Percentiles rank a stretch among this genome's conserved stretches.
Evolutionary conservation across 2,113 vertebrate genomes (phyloP).

Genomic region (Apistogramma diplotaenia): DNA sequence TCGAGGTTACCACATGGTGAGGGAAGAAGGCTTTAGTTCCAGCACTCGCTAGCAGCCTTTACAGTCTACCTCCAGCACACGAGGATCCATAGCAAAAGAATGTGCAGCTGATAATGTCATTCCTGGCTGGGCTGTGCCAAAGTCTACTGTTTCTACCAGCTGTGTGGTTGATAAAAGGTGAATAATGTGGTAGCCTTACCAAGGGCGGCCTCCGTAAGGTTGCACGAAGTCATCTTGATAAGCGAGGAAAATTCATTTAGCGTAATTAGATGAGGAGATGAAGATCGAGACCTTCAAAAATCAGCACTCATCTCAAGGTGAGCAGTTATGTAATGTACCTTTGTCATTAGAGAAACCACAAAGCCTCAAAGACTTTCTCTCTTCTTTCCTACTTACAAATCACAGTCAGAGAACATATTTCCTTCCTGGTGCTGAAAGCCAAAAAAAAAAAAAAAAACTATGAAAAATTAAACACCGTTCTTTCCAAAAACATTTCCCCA

Average conservation of each 20-base stretch:
- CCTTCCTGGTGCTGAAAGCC: neutral
- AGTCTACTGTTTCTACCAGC: neutral
- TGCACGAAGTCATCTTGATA: neutral
- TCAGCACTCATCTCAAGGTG: slow-evolving; percentile 1
- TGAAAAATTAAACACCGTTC: slow-evolving; percentile 21
- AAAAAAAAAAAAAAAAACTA: neutral
- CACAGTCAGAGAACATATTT: neutral
- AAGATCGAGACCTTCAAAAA: neutral
- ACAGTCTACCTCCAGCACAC: neutral
- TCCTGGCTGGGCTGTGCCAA: neutral
- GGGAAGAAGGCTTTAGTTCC: neutral
- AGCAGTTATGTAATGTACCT: slow-evolving; percentile 20
- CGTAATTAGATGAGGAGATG: neutral
- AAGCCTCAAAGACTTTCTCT: neutral
- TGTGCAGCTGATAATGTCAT: neutral
- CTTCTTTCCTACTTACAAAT: neutral
- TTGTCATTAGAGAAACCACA: neutral
- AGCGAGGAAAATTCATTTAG: neutral
- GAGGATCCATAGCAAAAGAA: neutral
- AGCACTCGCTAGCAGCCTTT: neutral
- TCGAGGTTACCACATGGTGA: neutral
- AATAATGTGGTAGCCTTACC: neutral
- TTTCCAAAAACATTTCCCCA: neutral
- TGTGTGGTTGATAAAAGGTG: neutral
- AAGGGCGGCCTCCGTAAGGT: neutral